These are phyloP conservation scores for Lampris megalopsis DNA, from an alignment of 2,113 vertebrate genomes.

Conservation along the genomic window DNA sequence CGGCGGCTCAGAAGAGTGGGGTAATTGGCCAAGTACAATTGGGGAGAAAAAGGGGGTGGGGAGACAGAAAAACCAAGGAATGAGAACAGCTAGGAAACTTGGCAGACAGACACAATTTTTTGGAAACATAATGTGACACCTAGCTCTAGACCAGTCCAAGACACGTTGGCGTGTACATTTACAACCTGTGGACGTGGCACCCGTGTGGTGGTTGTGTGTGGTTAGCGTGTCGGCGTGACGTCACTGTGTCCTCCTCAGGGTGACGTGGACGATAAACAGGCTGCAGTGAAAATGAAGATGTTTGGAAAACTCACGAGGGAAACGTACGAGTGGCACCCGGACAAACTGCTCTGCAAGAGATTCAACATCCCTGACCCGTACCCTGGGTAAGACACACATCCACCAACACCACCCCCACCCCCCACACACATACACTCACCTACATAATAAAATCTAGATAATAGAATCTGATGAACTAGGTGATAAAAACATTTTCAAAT, in stretches of 20 bases:
- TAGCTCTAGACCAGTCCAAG: too few relatives aligned
- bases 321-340: slow-evolving; percentile 92
- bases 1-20: too few relatives aligned
- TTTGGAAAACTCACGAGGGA: slow-evolving; percentile 95
- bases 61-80: too few relatives aligned
- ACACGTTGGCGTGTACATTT: too few relatives aligned
- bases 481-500: too few relatives aligned
- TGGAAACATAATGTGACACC: too few relatives aligned
- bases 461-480: too few relatives aligned
- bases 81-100: too few relatives aligned
- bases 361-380: slow-evolving; percentile 96
- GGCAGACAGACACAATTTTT: too few relatives aligned
- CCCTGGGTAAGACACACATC: slow-evolving; percentile 83
- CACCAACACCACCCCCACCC: not conserved
- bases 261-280: slow-evolving; percentile 86
- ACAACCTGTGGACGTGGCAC: too few relatives aligned
- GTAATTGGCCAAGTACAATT: too few relatives aligned
- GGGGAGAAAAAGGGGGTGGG: too few relatives aligned
- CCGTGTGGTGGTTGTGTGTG: not conserved
- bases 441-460: not conserved
- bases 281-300: slow-evolving; percentile 95
- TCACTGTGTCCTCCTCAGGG: slow-evolving; percentile 74
- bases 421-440: slow-evolving; percentile 1
- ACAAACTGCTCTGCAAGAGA: slow-evolving; percentile 93
- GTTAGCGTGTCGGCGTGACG: not conserved